Evolutionary conservation across 2,113 vertebrate species (phyloP).

Genomic region (Rhipidura dahli): DNA sequence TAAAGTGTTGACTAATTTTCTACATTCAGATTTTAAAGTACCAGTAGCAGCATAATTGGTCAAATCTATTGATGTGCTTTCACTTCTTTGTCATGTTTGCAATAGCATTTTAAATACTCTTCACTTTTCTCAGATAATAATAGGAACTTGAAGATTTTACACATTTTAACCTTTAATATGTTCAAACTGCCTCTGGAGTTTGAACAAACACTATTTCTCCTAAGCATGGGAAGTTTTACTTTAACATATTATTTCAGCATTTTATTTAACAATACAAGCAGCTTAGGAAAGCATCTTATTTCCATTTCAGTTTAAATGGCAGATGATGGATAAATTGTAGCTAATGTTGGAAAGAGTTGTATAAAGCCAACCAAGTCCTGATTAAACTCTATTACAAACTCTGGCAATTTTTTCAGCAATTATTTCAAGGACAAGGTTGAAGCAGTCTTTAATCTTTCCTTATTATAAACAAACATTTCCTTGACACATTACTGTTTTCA

Average conservation of each 20-base stretch:
- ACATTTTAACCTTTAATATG: background rate
- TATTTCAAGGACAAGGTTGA: constrained; percentile 13
- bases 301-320: background rate
- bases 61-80: background rate
- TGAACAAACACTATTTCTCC: background rate
- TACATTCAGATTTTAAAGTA: background rate
- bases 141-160: background rate
- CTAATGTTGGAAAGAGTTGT: background rate
- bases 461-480: background rate
- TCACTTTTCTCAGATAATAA: background rate
- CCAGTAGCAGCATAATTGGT: background rate
- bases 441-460: background rate
- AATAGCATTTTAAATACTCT: background rate
- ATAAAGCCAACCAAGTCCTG: background rate
- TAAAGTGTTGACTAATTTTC: background rate
- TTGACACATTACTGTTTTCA: background rate
- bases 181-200: background rate
- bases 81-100: background rate
- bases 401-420: background rate
- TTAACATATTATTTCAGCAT: background rate
- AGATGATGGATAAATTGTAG: constrained; percentile 36
- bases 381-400: background rate
- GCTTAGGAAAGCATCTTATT: background rate
- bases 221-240: background rate
- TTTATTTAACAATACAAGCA: background rate